phyloP scores from a whole-genome alignment of 2,888 invertebrate genomes.

The Tetragnatha montana region DNA sequence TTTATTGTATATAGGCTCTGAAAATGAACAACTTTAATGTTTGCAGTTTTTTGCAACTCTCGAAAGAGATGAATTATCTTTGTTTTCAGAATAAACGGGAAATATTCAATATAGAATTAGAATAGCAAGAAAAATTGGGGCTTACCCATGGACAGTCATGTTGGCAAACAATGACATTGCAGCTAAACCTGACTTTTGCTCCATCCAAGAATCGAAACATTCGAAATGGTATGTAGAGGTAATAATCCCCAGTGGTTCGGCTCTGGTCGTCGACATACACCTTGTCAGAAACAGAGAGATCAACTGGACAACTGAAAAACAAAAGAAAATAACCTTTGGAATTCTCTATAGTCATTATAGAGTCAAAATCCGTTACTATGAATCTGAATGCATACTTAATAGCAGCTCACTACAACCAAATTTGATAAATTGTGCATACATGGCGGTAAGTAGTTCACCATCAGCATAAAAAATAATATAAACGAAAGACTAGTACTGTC shows the following conservation, averaged over 20 bases:
- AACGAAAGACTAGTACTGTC: too few species aligned
- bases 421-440: too few species aligned
- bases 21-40: too few species aligned
- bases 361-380: too few species aligned
- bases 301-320: constrained; percentile 61
- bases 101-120: neutral
- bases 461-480: too few species aligned
- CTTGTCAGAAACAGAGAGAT: constrained; percentile 59
- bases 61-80: too few species aligned
- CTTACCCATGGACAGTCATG: constrained; percentile 68
- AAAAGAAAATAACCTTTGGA: neutral
- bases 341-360: too few species aligned
- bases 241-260: constrained; percentile 66
- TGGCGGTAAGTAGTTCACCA: too few species aligned
- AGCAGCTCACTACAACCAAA: too few species aligned
- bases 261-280: constrained; percentile 70
- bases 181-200: constrained; percentile 55
- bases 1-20: too few species aligned
- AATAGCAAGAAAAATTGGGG: neutral
- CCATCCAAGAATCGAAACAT: constrained; percentile 68
- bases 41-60: too few species aligned
- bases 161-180: constrained; percentile 69
- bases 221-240: constrained; percentile 66
- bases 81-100: neutral
- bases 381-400: too few species aligned